phyloP scores from a whole-genome alignment of 1,140 invertebrate species.

The Wiebesia pumilae region DNA sequence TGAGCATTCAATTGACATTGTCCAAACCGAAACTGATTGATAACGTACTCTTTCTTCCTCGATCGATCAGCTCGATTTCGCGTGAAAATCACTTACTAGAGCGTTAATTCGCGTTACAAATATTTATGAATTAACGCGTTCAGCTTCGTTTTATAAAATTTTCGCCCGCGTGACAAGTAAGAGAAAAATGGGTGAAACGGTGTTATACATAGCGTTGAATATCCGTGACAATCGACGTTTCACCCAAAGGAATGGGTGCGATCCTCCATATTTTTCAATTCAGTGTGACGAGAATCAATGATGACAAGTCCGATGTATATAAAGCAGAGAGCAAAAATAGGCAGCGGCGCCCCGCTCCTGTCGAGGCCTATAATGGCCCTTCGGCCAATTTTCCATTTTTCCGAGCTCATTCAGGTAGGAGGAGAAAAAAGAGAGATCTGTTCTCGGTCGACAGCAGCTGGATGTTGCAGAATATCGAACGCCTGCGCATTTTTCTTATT shows the following conservation, averaged over 20 bases:
- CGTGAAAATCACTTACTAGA: too few relatives aligned
- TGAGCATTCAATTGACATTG: too few relatives aligned
- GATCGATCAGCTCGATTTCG: too few relatives aligned
- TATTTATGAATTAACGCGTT: too few relatives aligned
- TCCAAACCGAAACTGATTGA: too few relatives aligned
- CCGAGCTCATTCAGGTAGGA: conserved; percentile 6
- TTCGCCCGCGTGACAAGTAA: not conserved
- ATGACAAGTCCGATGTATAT: conserved; percentile 21
- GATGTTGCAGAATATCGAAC: conserved; percentile 25
- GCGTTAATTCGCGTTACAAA: too few relatives aligned
- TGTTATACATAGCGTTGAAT: not conserved
- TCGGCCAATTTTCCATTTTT: conserved; percentile 50
- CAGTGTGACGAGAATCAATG: conserved; percentile 2
- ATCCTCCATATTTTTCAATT: not conserved
- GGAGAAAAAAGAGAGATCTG: not conserved
- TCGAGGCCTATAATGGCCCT: not conserved
- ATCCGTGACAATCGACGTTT: conserved; percentile 20
- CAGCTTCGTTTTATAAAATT: too few relatives aligned
- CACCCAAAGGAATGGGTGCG: not conserved
- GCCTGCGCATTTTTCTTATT: not conserved
- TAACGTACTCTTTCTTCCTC: too few relatives aligned
- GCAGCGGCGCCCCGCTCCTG: not conserved
- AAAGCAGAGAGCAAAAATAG: not conserved
- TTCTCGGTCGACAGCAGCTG: conserved; percentile 6
- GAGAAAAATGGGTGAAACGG: not conserved